Percentiles rank a stretch among this genome's conserved stretches.
Conservation (phyloP, 1,140 invertebrate genomes). For the Tachypleus tridentatus region DNA sequence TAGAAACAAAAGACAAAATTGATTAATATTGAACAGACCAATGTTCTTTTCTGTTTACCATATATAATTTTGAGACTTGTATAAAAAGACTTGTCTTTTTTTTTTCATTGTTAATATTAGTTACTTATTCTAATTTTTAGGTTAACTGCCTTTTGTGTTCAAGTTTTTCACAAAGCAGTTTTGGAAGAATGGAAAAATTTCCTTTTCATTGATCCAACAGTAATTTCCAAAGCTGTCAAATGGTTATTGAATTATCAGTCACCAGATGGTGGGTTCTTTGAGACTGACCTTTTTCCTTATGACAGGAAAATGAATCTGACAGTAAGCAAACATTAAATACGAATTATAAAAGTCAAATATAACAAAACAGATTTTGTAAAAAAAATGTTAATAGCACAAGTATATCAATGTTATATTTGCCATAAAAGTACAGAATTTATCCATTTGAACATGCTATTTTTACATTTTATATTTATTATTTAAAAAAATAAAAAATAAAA, state of each 20-base stretch:
- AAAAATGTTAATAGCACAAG: neutral
- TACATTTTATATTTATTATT: too few species aligned
- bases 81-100: too few species aligned
- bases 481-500: too few species aligned
- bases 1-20: too few species aligned
- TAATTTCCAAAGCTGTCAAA: conserved; percentile 60
- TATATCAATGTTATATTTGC: too few species aligned
- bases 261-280: conserved; percentile 67
- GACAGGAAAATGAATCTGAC: conserved; percentile 70
- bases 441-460: too few species aligned
- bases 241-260: conserved; percentile 71
- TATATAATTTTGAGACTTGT: too few species aligned
- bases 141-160: conserved; percentile 71
- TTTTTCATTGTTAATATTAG: too few species aligned
- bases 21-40: too few species aligned
- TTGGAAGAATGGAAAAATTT: conserved; percentile 85
- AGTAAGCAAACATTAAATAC: conserved; percentile 29
- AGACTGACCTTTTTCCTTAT: conserved; percentile 58
- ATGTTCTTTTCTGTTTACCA: too few species aligned
- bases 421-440: too few species aligned
- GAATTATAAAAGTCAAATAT: neutral
- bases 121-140: conserved; percentile 27
- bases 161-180: conserved; percentile 73
- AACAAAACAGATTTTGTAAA: neutral
- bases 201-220: conserved; percentile 70